A percentile compares a stretch with the other conserved stretches of the same genome.
phyloP scores from a whole-genome alignment of 1,140 invertebrate genomes.

The Bombus haemorrhoidalis region DNA sequence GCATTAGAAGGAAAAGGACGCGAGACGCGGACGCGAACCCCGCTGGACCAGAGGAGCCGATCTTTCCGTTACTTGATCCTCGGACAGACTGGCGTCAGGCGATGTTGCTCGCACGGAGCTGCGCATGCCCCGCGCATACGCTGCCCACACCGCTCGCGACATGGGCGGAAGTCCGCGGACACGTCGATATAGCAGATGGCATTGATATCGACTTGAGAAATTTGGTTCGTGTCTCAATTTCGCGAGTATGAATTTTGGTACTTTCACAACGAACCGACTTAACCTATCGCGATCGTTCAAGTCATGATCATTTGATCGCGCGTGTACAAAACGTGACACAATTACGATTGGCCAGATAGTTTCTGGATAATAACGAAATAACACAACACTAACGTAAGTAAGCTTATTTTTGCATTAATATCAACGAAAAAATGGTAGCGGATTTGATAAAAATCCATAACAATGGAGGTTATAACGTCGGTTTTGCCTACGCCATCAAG shows the following conservation, averaged over 20 bases:
- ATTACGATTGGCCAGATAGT: neutral
- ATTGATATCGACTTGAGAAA: constrained; percentile 42
- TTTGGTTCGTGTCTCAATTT: constrained; percentile 65
- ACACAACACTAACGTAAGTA: too few relatives aligned
- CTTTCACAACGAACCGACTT: neutral
- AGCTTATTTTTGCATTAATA: neutral
- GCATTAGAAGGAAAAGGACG: constrained; percentile 8
- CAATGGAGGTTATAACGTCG: neutral
- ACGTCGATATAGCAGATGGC: constrained; percentile 76
- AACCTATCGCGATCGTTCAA: neutral
- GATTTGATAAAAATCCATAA: neutral
- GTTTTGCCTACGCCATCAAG: neutral
- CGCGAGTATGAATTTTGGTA: neutral
- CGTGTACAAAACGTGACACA: neutral
- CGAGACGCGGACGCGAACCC: constrained; percentile 26
- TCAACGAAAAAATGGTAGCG: neutral
- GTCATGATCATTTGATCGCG: neutral
- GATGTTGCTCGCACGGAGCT: constrained; percentile 64
- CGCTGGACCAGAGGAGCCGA: constrained; percentile 60
- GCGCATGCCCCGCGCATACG: constrained; percentile 74
- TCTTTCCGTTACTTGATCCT: constrained; percentile 79
- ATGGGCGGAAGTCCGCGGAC: constrained; percentile 73
- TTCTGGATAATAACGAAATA: neutral
- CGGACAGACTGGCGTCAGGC: constrained; percentile 80
- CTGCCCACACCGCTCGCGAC: constrained; percentile 51